Base-by-base conservation (phyloP, 2,888 invertebrate species). In the Hymenopus coronatus region DNA sequence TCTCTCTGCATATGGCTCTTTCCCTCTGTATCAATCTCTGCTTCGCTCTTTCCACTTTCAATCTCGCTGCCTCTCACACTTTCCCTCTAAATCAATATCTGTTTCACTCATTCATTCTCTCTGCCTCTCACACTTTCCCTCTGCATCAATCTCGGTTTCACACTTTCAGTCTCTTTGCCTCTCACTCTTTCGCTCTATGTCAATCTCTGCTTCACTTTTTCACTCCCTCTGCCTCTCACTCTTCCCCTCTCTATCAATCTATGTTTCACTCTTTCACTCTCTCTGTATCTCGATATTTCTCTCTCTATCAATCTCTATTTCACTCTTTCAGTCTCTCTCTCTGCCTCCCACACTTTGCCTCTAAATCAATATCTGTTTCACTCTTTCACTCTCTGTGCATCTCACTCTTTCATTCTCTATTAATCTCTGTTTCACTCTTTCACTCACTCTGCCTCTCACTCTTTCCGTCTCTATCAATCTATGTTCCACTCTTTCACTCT, bases 251-350 rank as follows among this genome's bases (percentile, higher is more conserved):
- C 70, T 87, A 25, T 87, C 46, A 54, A 28, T 87, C 70, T 87
- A n/a, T 54, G 54, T 87, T n/a, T n/a, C n/a, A n/a, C n/a, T n/a
- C n/a, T n/a, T n/a, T n/a, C n/a, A n/a, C n/a, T n/a, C n/a, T n/a
- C 70, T 87, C 20, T 87, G 20, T 87, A 40, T 87, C 87, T 70
- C 54, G 25, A n/a, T 87, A n/a, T 87, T 12, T 87, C 27, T 87
- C 54, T 87, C 54, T 87, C 87, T 87, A 14, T 87, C 9, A 54
- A n/a, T 7, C 7, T 87, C 54, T 87, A 40, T 87, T 12, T 87
- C 87, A 54, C 70, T 87, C 8, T 87, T 28, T 87, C 87, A 28
- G 54, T 87, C 46, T 87, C 87, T 87, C 20, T 87, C 70, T 87
- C 70, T 87, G 9, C 54, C 46, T 87, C 20, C 54, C 87, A 28